Percentiles rank a stretch among this genome's conserved stretches.
These are phyloP conservation scores for Xanthia icteritia DNA, from an alignment of 2,888 invertebrate species.

Conservation along the genomic window DNA sequence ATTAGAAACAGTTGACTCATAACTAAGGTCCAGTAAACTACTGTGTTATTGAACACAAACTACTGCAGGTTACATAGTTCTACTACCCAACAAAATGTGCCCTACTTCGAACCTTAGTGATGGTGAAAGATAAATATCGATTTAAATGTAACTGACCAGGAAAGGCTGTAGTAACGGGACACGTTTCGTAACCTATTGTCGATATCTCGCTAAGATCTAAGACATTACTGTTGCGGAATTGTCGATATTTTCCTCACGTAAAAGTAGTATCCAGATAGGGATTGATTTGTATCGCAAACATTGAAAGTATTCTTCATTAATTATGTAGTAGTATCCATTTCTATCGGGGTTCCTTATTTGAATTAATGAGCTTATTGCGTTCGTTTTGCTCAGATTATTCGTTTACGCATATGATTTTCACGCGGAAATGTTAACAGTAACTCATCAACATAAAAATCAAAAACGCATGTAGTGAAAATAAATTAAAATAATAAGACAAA, in stretches of 20 bases:
- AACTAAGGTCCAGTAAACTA: slow-evolving; percentile 31
- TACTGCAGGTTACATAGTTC: slow-evolving; percentile 54
- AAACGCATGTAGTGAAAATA: not conserved
- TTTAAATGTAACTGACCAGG: slow-evolving; percentile 74
- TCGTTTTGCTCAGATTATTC: slow-evolving; percentile 25
- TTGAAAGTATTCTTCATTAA: slow-evolving; percentile 26
- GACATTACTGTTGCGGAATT: slow-evolving; percentile 63
- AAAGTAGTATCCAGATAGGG: slow-evolving; percentile 45
- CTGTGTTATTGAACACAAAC: slow-evolving; percentile 49
- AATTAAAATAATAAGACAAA: slow-evolving; percentile 1
- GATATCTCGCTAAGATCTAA: slow-evolving; percentile 64
- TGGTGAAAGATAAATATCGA: slow-evolving; percentile 61
- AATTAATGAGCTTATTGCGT: slow-evolving; percentile 45
- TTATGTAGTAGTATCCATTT: slow-evolving; percentile 34
- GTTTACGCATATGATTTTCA: slow-evolving; percentile 25
- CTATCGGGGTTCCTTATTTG: slow-evolving; percentile 22
- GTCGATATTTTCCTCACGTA: slow-evolving; percentile 67
- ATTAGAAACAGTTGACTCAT: slow-evolving; percentile 29
- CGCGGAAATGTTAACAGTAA: slow-evolving; percentile 41
- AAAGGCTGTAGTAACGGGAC: slow-evolving; percentile 70
- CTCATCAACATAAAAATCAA: not conserved
- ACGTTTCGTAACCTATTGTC: slow-evolving; percentile 73
- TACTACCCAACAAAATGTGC: slow-evolving; percentile 46
- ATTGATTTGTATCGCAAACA: slow-evolving; percentile 34
- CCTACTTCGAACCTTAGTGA: slow-evolving; percentile 54